Conservation (phyloP, 2,113 vertebrate species). For the Cisticola juncidis region DNA sequence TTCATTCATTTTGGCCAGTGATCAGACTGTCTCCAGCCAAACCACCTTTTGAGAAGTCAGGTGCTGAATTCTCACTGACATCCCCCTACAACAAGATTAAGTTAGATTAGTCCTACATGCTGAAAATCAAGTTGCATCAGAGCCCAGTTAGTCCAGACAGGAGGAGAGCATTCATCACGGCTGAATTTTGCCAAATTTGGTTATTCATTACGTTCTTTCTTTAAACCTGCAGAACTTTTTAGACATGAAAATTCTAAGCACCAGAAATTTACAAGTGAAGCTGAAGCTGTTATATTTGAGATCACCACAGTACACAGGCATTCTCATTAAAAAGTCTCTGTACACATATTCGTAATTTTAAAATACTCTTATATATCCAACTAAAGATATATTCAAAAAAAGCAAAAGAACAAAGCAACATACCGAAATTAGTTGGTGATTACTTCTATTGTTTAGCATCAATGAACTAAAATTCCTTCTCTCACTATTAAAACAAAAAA, state of each 20-base stretch:
- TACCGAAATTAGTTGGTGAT: background rate
- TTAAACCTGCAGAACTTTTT: background rate
- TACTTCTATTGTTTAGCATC: background rate
- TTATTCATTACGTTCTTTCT: background rate
- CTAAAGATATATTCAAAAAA: background rate
- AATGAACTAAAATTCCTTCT: background rate
- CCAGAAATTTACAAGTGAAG: background rate
- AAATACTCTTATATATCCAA: background rate
- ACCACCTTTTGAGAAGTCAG: rapidly evolving
- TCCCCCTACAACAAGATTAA: background rate
- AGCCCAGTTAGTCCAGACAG: background rate
- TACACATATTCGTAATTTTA: background rate
- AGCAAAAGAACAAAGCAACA: background rate
- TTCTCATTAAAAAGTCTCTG: background rate
- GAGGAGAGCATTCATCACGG: background rate
- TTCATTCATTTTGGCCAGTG: background rate
- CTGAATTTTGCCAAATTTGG: background rate
- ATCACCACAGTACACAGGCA: background rate
- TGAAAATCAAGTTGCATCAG: background rate
- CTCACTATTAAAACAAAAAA: background rate
- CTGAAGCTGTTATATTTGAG: background rate
- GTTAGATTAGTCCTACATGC: background rate
- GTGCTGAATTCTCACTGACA: background rate
- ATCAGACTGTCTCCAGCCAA: background rate
- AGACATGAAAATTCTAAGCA: background rate